Percentiles rank a stretch among this genome's conserved stretches.
These are phyloP conservation scores for Muricea muricata DNA, from an alignment of 92 coral and sea anemone genomes.

Conservation along the genomic window DNA sequence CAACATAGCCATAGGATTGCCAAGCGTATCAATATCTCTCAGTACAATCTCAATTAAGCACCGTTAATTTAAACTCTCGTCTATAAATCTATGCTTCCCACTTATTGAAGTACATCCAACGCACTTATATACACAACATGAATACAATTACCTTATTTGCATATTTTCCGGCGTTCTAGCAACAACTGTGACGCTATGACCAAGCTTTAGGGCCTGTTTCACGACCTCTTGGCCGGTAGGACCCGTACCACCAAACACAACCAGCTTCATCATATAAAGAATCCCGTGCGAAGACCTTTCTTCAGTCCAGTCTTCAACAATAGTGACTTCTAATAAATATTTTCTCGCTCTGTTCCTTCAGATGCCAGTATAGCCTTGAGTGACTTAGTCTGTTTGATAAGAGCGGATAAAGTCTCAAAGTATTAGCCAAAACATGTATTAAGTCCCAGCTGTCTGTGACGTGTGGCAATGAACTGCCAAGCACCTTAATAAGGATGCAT, in stretches of 20 bases:
- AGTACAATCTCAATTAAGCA: too few species aligned
- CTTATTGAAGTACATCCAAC: background rate
- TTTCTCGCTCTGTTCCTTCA: background rate
- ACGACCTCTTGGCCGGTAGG: slow-evolving; percentile 37
- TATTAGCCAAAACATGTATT: too few species aligned
- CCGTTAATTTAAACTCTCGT: too few species aligned
- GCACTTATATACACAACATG: background rate
- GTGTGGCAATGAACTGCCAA: too few species aligned
- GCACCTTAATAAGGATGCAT: too few species aligned
- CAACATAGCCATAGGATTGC: too few species aligned
- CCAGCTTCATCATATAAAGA: slow-evolving; percentile 15
- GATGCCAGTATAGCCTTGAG: background rate
- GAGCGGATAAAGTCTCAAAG: too few species aligned
- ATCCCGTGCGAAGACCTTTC: background rate
- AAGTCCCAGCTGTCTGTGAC: too few species aligned
- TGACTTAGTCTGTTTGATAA: too few species aligned
- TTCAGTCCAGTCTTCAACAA: background rate
- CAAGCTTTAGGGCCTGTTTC: slow-evolving; percentile 24
- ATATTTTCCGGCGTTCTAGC: slow-evolving; percentile 38
- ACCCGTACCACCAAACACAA: slow-evolving; percentile 38
- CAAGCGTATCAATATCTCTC: too few species aligned
- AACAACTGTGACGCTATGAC: slow-evolving; percentile 32
- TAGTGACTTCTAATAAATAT: background rate
- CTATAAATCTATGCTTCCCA: too few species aligned
- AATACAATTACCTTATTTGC: slow-evolving; percentile 12